Conservation (phyloP, 2,113 vertebrate species). For the Sander vitreus region DNA sequence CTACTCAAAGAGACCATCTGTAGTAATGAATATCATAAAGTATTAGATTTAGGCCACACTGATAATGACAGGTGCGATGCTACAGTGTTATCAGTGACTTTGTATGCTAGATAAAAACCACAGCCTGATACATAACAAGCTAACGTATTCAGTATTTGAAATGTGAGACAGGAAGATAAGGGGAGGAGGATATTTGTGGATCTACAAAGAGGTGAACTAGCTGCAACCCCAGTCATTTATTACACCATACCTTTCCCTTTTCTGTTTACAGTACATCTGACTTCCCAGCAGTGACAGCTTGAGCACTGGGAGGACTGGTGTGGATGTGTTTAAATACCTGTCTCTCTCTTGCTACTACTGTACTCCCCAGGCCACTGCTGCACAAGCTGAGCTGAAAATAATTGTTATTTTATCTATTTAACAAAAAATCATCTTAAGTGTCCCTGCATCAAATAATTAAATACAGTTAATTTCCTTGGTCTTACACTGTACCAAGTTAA, state of each 20-base stretch:
- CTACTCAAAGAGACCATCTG: no score
- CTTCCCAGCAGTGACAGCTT: conserved; percentile 30
- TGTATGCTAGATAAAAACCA: neutral
- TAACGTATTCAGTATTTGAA: conserved; percentile 55
- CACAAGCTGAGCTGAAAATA: neutral
- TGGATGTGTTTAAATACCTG: conserved; percentile 21
- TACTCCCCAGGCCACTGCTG: neutral
- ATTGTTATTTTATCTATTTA: neutral
- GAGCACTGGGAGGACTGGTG: conserved; percentile 30
- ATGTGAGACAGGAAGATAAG: conserved; percentile 38
- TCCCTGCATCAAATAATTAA: neutral
- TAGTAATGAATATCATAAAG: neutral
- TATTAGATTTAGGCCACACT: neutral
- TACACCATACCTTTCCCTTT: conserved; percentile 12
- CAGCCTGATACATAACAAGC: neutral
- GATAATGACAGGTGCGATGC: conserved; percentile 3
- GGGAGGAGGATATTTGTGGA: conserved; percentile 39
- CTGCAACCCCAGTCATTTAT: conserved; percentile 13
- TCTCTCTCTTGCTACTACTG: neutral
- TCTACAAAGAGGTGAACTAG: conserved; percentile 31
- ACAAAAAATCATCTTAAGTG: neutral
- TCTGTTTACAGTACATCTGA: conserved; percentile 6
- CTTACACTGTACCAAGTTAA: neutral
- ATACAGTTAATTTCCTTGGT: neutral
- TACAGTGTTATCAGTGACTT: neutral